Base-by-base conservation (phyloP, 2,888 invertebrate genomes). In the Meghimatium bilineatum region DNA sequence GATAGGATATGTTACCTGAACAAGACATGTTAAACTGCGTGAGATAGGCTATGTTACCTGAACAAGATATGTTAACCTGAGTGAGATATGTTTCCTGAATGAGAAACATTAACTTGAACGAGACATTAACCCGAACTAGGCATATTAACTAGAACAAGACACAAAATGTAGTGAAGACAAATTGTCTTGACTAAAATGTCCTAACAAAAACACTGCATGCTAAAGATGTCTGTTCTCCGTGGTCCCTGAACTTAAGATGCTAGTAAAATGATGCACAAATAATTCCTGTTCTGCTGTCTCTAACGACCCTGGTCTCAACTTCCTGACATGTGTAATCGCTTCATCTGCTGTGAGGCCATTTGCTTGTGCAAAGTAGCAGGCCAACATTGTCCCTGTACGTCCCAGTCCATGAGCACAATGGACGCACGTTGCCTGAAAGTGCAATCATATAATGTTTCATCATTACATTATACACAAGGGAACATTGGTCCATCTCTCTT, bases 391-490 rank as follows among this genome's bases (percentile, higher is more conserved):
- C 74, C 96, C 96, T 0, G 96, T 96, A 82, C 96, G 94, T 0
- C 96, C 96, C 66, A 95, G 94, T 0, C 96, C 96, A 91, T 95
- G 95, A 12, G 96, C 94, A 90, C 96, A 96, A 92, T 96, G 96
- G 17, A 96, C 95, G 3, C 96, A 96, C 23, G 96, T 94, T 69
- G 95, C 94, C 96, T 96, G 93, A 0, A 71, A 56, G 14, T 10
- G 32, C 14, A 52, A 10, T n/a, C 60, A 63, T 14, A 17, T 12
- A 44, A 44, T 44, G 44, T 44, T 44, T 8, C 44, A 44, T 44
- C 44, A 8, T 44, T 44, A 44, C 12, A 44, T 8, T 44, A 44
- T 12, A 8, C 44, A 44, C 44, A 44, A 44, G n/a, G n/a, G n/a
- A n/a, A 44, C 44, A 8, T 44, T 44, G n/a, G 14, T 56, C 56